phyloP scores from a whole-genome alignment of 2,797 vertebrate species.

The Catamblyrhynchus diadema region DNA sequence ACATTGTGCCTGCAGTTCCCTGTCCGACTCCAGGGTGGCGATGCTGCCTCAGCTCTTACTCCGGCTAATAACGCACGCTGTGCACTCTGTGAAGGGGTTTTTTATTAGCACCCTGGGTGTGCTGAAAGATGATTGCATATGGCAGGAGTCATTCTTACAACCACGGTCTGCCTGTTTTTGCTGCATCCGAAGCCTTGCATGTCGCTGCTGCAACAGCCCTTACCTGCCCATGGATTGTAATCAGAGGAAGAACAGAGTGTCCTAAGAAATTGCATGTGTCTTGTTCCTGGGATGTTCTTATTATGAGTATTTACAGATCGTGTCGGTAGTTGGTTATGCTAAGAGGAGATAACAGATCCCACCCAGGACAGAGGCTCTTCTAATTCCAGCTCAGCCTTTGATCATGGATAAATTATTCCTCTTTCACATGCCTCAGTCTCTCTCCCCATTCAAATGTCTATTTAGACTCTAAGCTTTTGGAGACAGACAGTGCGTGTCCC shows the following conservation, averaged over 20 bases:
- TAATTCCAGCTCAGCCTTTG: not conserved
- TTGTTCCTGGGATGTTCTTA: constrained; percentile 4
- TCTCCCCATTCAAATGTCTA: not conserved
- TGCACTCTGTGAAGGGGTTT: not conserved
- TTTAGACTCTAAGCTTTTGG: not conserved
- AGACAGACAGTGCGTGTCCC: not conserved
- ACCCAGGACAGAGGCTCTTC: not conserved
- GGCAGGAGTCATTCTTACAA: not conserved
- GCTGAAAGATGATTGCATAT: not conserved
- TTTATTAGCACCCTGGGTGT: not conserved
- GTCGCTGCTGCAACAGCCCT: not conserved
- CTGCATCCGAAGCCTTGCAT: not conserved
- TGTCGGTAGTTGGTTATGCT: not conserved
- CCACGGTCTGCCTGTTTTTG: not conserved
- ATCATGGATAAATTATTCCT: not conserved
- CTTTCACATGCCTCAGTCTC: not conserved
- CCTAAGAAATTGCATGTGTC: not conserved
- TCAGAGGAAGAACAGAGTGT: constrained; percentile 22
- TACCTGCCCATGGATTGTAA: not conserved
- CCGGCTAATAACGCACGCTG: not conserved
- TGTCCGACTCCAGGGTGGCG: not conserved
- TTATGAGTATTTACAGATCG: not conserved
- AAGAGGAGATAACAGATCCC: not conserved
- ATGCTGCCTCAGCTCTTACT: not conserved
- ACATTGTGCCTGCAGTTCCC: not conserved